Conservation (phyloP, 1,140 invertebrate genomes). For the Melipona quadrifasciata region DNA sequence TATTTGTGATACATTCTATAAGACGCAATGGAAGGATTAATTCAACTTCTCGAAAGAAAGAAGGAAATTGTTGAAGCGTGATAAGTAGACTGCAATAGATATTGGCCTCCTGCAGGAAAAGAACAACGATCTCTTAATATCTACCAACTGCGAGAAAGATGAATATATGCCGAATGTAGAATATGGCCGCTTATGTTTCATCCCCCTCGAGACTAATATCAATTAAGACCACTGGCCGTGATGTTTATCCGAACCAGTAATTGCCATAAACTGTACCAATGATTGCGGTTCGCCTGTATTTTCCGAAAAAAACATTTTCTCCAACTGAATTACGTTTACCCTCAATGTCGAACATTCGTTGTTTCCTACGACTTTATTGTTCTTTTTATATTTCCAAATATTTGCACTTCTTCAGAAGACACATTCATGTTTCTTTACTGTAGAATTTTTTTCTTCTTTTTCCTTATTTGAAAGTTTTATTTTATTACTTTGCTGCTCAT, state of each 20-base stretch:
- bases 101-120: constrained; percentile 19
- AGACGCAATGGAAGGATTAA: background rate
- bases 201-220: background rate
- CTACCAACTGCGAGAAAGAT: background rate
- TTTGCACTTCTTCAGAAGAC: background rate
- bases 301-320: background rate
- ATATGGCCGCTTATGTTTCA: background rate
- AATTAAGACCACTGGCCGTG: constrained; percentile 28
- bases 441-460: background rate
- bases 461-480: background rate
- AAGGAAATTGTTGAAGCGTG: background rate
- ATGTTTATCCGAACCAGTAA: constrained; percentile 11
- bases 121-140: background rate
- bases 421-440: background rate
- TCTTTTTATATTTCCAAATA: background rate
- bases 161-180: background rate
- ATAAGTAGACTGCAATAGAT: background rate
- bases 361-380: background rate
- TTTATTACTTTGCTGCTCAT: background rate
- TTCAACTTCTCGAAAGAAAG: background rate
- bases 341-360: background rate
- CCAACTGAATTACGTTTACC: background rate
- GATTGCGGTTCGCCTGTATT: background rate
- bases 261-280: background rate
- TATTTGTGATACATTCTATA: background rate